Evolutionary conservation across 2,113 vertebrate species (phyloP), one percentile per base, ranked within the genome.

Genomic region (Bubo blakistoni): DNA sequence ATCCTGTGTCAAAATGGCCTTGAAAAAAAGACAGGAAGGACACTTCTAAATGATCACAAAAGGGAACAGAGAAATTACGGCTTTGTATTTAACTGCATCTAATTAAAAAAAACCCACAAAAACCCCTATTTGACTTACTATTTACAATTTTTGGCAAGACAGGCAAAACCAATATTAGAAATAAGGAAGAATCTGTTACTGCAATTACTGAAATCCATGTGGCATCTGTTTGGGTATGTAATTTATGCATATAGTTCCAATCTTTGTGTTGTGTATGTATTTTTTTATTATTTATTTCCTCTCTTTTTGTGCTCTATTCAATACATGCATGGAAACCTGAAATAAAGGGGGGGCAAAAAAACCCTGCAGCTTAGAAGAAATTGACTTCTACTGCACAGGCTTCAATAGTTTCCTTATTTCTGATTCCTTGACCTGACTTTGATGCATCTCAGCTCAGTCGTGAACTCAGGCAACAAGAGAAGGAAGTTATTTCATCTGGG

Each of bases 381-480:
- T 74, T 30, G 57, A 80, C 81, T 82, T 93, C 66, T 96, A 44
- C 26, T 91, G 58, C 67, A 36, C 44, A 63, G 65, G 49, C 21
- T 82, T 94, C 55, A 86, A 17, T 83, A 61, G 40, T 52, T 94
- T 80, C 81, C 77, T 80, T 74, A 78, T 95, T 95, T 96, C 94
- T 94, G 61, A 81, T 96, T 95, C 74, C 55, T 93, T 94, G 96
- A 96, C 94, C 90, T 95, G 94, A 95, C 86, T 98, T 94, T 86
- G 92, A 95, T 94, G 94, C 36, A 71, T 71, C 80, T 83, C 87
- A 81, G 82, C 88, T 96, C 76, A 70, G 30, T 4, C 2, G 14
- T 77, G 82, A 96, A 88, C 65, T 78, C 36, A 46, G 86, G 78
- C 85, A 96, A 95, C 55, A 91, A 87, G 79, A 95, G 85, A 83